phyloP scores from a whole-genome alignment of 92 coral and sea anemone species.

The Galaxea fascicularis region DNA sequence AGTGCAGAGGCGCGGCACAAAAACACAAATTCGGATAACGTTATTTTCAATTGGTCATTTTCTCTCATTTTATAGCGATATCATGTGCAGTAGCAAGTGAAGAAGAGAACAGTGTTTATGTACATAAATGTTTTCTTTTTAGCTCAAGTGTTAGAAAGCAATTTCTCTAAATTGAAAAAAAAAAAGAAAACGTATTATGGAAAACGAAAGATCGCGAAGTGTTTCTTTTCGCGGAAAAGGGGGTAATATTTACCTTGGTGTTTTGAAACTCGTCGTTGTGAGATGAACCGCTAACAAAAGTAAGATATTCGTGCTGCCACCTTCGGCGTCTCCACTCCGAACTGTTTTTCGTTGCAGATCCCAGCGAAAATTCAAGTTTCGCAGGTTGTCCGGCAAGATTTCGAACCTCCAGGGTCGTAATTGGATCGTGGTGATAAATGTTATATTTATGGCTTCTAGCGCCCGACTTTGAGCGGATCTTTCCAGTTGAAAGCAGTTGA shows the following conservation, averaged over 20 bases:
- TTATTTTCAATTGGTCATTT: not conserved
- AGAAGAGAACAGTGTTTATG: too few relatives aligned
- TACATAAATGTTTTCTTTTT: too few relatives aligned
- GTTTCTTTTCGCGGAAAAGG: not conserved
- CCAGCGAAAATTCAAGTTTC: not conserved
- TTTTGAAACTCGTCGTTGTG: not conserved
- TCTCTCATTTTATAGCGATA: not conserved
- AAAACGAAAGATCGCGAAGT: not conserved
- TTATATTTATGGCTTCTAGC: conserved; percentile 26
- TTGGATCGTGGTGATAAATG: conserved; percentile 7
- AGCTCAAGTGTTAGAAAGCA: too few relatives aligned
- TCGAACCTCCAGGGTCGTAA: not conserved
- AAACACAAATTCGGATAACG: not conserved
- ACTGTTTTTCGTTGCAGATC: not conserved
- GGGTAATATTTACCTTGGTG: conserved; percentile 11
- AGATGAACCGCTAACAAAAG: not conserved
- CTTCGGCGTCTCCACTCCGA: not conserved
- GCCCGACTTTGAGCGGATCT: conserved; percentile 32
- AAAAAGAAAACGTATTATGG: not conserved
- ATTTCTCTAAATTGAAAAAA: not conserved
- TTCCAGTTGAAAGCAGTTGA: conserved; percentile 21
- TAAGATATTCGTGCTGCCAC: not conserved
- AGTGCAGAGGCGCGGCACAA: too few relatives aligned
- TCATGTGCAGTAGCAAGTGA: not conserved
- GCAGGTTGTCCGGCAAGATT: not conserved